Percentiles rank a stretch among this genome's conserved stretches.
These are phyloP conservation scores for Oscheius sp. DNA, from an alignment of 1,140 invertebrate species.

Conservation along the genomic window DNA sequence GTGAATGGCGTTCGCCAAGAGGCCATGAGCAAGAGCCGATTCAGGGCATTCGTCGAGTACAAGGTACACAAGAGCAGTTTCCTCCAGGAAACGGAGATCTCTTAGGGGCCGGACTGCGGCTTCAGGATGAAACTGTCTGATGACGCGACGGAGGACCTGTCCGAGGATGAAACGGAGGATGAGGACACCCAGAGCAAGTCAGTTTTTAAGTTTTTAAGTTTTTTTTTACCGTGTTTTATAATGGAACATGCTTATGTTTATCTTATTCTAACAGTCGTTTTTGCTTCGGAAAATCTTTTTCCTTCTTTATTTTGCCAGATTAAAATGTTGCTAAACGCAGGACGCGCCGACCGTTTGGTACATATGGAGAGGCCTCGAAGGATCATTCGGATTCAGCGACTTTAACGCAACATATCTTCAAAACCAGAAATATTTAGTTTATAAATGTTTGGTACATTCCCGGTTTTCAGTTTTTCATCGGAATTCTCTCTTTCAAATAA, in stretches of 20 bases:
- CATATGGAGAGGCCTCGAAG: too few relatives aligned
- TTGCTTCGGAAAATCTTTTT: too few relatives aligned
- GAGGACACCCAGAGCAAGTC: conserved; percentile 27
- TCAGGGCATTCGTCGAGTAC: conserved; percentile 43
- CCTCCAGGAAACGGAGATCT: neutral
- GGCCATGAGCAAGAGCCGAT: conserved; percentile 27
- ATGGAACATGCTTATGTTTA: too few relatives aligned
- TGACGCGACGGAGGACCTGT: conserved; percentile 29
- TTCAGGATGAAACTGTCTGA: conserved; percentile 44
- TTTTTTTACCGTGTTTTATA: too few relatives aligned
- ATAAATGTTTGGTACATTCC: neutral
- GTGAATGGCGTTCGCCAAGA: conserved; percentile 38
- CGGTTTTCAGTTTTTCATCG: neutral
- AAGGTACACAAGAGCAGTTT: neutral
- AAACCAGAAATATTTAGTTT: neutral
- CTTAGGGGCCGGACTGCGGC: conserved; percentile 39
- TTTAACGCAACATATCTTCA: too few relatives aligned
- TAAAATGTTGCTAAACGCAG: too few relatives aligned
- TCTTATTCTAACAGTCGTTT: too few relatives aligned
- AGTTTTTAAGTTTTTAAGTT: conserved; percentile 12
- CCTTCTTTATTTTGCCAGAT: too few relatives aligned
- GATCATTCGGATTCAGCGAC: too few relatives aligned
- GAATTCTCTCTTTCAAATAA: too few relatives aligned
- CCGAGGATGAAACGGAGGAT: conserved; percentile 41
- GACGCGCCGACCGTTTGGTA: too few relatives aligned